A percentile compares a stretch with the other conserved stretches of the same genome.
Conservation (phyloP, 1,140 invertebrate species). For the Meloidogyne chitwoodi region DNA sequence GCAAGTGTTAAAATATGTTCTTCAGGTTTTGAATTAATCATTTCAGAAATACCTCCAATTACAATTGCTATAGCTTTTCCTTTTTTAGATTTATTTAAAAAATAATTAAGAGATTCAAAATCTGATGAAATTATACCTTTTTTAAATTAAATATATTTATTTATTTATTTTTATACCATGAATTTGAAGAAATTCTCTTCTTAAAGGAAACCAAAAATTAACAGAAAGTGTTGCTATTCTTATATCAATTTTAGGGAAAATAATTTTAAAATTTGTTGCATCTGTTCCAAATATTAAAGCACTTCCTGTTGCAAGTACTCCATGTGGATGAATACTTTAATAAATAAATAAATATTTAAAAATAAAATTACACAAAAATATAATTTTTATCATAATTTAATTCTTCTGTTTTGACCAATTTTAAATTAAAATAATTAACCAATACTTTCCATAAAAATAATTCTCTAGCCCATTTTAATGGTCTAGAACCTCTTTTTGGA, state of each 20-base stretch:
- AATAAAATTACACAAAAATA: slow-evolving; percentile 1
- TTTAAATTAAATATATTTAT: not conserved
- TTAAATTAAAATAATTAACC: slow-evolving; percentile 8
- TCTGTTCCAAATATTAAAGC: slow-evolving; percentile 9
- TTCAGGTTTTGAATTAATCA: not conserved
- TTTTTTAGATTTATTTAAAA: not conserved
- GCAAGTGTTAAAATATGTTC: not conserved
- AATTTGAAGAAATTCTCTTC: not conserved
- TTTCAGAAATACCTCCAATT: slow-evolving; percentile 14
- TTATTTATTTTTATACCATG: slow-evolving; percentile 1
- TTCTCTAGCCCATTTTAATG: not conserved
- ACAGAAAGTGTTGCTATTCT: slow-evolving; percentile 10
- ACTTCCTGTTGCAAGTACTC: not conserved
- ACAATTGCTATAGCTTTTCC: slow-evolving; percentile 14
- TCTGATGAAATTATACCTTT: slow-evolving; percentile 4
- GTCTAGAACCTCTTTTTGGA: slow-evolving; percentile 1
- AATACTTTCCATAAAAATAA: slow-evolving; percentile 5
- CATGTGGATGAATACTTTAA: slow-evolving; percentile 10
- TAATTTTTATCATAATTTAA: slow-evolving; percentile 1
- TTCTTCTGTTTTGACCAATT: slow-evolving; percentile 6
- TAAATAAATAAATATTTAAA: not conserved
- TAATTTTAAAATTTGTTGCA: not conserved
- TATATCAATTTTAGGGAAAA: not conserved
- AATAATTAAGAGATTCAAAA: not conserved
- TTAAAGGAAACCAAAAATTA: slow-evolving; percentile 11